Base-by-base conservation (phyloP, 2,113 vertebrate species). In the Carlito syrichta region DNA sequence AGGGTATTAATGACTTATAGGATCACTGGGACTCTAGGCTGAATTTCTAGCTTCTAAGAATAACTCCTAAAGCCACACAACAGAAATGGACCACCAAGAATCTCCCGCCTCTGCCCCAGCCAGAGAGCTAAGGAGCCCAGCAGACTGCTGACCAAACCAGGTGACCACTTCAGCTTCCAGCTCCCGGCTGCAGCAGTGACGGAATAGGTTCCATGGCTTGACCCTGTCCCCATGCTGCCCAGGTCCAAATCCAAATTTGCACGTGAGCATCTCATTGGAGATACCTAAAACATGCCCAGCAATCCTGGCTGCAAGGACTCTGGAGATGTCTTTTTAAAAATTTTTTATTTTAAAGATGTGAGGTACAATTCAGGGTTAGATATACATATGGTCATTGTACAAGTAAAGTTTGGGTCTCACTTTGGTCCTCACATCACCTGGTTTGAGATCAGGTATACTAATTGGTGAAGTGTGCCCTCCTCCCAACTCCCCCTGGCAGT, bases 1-100 rank as follows among this genome's bases (percentile, higher is more conserved):
- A 30, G 25, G 43, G 38, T 6, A 8, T 8, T 40, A 27, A 52
- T 7, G 11, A 14, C 3, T 1, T 8, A 25, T 12, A 35, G 79
- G 38, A 10, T 43, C 38, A n/a, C 0, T 30, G 25, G 16, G 16
- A 22, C 0, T 0, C n/a, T 9, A 62, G 27, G 2, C 66, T 54
- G 32, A 71, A 60, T 38, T 23, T 30, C 89, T 7, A 30, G 56
- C 32, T 52, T 38, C n/a, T 35, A n/a, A 66, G n/a, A 84, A 38
- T 25, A 56, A 25, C 5, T 2, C 2, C 17, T 6, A 45, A 74
- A 82, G 48, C 32, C 19, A 10, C 35, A 27, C 35, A 11, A 13
- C 35, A 86, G 50, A 40, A 1, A 5, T 40, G n/a, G 5, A 40
- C n/a, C 52, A 40, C 25, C 19, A 3, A 1, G 1, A n/a, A 25